phyloP scores from a whole-genome alignment of 2,797 vertebrate genomes.

The Scyliorhinus canicula region DNA sequence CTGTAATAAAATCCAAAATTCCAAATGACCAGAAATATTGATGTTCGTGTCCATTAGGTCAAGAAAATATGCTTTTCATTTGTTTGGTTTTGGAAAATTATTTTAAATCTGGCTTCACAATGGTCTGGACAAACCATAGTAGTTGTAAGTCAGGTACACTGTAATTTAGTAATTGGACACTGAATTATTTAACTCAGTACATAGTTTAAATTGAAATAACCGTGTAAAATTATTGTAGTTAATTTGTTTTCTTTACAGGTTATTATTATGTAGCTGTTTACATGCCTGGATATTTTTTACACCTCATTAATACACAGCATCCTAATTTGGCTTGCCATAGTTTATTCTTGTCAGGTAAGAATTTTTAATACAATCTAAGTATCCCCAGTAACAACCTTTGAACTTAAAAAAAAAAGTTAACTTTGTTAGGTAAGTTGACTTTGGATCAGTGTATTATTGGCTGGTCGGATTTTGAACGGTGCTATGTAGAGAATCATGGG shows the following conservation, averaged over 20 bases:
- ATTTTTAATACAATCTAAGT: background rate
- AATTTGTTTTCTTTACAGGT: slow-evolving; percentile 58
- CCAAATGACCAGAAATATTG: background rate
- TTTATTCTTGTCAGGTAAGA: slow-evolving; percentile 80
- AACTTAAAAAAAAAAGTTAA: background rate
- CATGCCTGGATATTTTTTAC: slow-evolving; percentile 77
- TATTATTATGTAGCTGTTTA: slow-evolving; percentile 79
- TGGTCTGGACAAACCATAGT: background rate
- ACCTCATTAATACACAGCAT: slow-evolving; percentile 83
- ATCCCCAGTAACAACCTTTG: background rate
- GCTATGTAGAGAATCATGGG: background rate
- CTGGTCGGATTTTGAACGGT: background rate
- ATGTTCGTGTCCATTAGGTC: background rate
- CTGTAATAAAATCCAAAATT: background rate
- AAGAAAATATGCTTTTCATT: background rate
- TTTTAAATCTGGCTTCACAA: background rate
- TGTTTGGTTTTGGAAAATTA: background rate
- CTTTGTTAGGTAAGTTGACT: background rate
- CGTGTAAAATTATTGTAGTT: background rate
- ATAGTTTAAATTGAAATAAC: background rate
- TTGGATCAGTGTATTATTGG: background rate
- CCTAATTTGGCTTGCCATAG: slow-evolving; percentile 82
- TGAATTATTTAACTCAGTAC: background rate
- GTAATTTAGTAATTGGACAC: background rate
- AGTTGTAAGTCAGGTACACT: background rate